A percentile compares a stretch with the other conserved stretches of the same genome.
Conservation (phyloP, 2,888 invertebrate genomes). For the Tanaodytes sp. region DNA sequence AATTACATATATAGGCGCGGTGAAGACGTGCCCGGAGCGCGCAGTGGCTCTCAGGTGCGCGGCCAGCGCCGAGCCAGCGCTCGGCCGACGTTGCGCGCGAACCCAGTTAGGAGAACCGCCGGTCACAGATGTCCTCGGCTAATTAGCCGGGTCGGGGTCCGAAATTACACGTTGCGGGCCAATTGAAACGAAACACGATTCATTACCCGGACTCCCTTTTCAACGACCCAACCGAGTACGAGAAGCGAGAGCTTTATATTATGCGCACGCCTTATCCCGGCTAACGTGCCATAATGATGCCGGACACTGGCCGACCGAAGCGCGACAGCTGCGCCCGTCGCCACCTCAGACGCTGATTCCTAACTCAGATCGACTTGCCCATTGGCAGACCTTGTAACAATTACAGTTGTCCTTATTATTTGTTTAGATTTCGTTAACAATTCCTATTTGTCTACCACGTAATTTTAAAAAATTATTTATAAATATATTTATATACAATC, state of each 20-base stretch:
- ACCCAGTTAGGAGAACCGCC: slow-evolving; percentile 52
- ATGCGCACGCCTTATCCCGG: slow-evolving; percentile 47
- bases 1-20: slow-evolving; percentile 68
- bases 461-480: no score
- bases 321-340: slow-evolving; percentile 46
- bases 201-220: slow-evolving; percentile 64
- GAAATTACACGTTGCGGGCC: slow-evolving; percentile 70
- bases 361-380: no score
- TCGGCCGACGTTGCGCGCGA: no score
- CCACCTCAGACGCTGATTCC: no score
- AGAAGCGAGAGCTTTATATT: slow-evolving; percentile 40
- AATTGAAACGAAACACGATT: slow-evolving; percentile 70
- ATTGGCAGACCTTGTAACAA: slow-evolving; percentile 26
- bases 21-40: slow-evolving; percentile 61
- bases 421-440: no score
- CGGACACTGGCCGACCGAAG: slow-evolving; percentile 41
- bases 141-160: slow-evolving; percentile 64
- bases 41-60: slow-evolving; percentile 7
- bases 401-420: no score
- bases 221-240: slow-evolving; percentile 55
- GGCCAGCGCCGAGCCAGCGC: background rate
- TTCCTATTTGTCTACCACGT: no score
- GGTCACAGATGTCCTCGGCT: slow-evolving; percentile 69
- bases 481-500: no score
- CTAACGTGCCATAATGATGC: slow-evolving; percentile 50